phyloP scores from a whole-genome alignment of 2,888 invertebrate species.

The Saturnia pavonia region DNA sequence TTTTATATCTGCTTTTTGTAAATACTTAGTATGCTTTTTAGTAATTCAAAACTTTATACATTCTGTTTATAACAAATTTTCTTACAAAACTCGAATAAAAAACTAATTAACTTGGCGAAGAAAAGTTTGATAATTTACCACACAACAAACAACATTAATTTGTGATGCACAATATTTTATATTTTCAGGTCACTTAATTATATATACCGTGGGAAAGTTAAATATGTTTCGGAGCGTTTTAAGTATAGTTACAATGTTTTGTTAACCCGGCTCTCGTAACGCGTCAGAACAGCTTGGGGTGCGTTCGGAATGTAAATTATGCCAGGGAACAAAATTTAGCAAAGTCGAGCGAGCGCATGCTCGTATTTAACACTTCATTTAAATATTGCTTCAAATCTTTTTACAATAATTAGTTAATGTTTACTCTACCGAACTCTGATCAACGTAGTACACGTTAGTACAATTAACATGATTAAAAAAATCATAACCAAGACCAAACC shows the following conservation, averaged over 20 bases:
- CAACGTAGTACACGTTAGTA: not conserved
- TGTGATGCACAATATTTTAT: not conserved
- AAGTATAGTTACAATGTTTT: not conserved
- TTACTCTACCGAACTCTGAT: not conserved
- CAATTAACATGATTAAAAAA: not conserved
- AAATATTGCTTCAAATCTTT: not conserved
- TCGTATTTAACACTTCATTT: not conserved
- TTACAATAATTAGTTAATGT: no score
- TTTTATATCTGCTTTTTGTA: not conserved
- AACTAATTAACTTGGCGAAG: not conserved
- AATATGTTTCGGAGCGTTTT: not conserved
- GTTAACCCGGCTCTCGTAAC: conserved; percentile 16
- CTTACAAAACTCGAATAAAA: not conserved
- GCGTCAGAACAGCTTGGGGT: not conserved
- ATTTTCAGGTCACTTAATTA: not conserved
- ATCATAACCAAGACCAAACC: not conserved
- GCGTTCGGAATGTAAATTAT: conserved; percentile 3
- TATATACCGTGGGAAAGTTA: not conserved
- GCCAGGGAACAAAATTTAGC: not conserved
- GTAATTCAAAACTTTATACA: not conserved
- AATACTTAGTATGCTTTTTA: not conserved
- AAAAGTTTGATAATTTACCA: conserved; percentile 3
- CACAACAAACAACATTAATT: not conserved
- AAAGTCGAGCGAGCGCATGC: conserved; percentile 10
- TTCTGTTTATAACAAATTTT: not conserved